Evolutionary conservation across 92 coral and sea anemone genomes (phyloP), one percentile per base, ranked within the genome.

Genomic region (Paragorgia papillata): DNA sequence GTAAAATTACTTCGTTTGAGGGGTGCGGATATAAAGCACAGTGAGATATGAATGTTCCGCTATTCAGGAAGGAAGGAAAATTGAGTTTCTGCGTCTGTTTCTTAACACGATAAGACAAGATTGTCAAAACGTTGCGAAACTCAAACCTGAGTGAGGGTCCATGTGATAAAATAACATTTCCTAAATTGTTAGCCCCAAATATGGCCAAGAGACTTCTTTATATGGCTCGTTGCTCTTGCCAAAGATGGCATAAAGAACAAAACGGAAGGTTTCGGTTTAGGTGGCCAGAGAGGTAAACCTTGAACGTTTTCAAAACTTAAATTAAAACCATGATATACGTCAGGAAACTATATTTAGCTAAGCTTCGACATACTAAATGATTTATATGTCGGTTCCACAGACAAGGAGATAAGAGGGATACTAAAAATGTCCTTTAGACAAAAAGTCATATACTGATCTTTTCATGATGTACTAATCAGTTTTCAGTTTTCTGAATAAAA

Each of bases 181-280:
- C 24, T 35, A 40, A 37, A 64, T 64, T 9, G 27, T 40, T 64
- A 19, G 13, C 1, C 24, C 54, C 54, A 40, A 64, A 64, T 64
- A 64, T 35, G 68, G 68, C 7, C 12, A 34, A 18, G n/a, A 10
- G 19, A 53, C 37, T 2, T n/a, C 71, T 37, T 37, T 64, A 64
- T 40, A 64, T 64, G 31, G 71, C 51, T 34, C 37, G 51, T 27
- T 19, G 32, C 29, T 49, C 21, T 27, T 19, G 25, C 71, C 71
- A 64, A 64, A 64, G 71, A 64, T 34, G 71, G 71, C 20, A 28
- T 64, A 64, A 64, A 28, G 24, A 12, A 40, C 71, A 8, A 40
- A 64, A 64, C 29, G 22, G 51, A 27, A 53, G 51, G 71, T 6
- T 46, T 46, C 53, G 15, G 2, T 37, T 37, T 37, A 10, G 43